These are phyloP conservation scores for Axinella damicornis DNA, from an alignment of 37 sponge, comb jelly and placozoan species.

Conservation along the genomic window DNA sequence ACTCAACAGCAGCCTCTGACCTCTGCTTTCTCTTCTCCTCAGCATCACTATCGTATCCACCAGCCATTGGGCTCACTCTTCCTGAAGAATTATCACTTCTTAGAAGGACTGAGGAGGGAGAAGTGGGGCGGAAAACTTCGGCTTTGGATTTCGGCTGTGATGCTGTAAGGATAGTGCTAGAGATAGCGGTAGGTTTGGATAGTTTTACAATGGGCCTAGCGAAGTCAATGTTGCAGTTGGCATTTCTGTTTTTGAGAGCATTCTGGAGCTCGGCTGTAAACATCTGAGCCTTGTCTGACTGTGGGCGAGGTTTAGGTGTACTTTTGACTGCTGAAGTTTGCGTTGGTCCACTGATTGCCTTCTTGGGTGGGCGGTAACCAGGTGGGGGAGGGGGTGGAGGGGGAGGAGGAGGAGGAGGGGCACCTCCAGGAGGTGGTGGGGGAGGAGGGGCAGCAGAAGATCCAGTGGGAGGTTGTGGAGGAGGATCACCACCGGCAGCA, in stretches of 20 bases:
- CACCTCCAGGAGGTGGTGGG: slow-evolving; percentile 45
- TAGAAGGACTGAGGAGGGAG: no score
- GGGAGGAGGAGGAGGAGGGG: slow-evolving; percentile 41
- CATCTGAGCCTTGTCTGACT: neutral
- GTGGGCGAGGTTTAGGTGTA: slow-evolving; percentile 18
- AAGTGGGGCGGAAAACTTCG: no score
- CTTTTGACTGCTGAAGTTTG: slow-evolving; percentile 4
- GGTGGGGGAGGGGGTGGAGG: slow-evolving; percentile 64
- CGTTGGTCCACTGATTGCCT: slow-evolving; percentile 22
- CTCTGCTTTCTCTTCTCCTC: slow-evolving; percentile 23
- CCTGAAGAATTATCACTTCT: no score
- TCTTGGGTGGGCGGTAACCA: slow-evolving; percentile 42
- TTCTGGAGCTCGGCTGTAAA: slow-evolving; percentile 53
- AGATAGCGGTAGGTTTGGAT: neutral
- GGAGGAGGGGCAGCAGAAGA: slow-evolving; percentile 36
- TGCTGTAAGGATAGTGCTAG: neutral
- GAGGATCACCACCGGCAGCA: neutral
- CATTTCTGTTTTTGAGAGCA: slow-evolving; percentile 37
- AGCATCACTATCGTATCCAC: neutral
- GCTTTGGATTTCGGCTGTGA: neutral
- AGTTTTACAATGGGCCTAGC: no score
- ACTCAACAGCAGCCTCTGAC: slow-evolving; percentile 28
- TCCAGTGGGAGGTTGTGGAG: slow-evolving; percentile 37
- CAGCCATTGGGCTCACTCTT: no score
- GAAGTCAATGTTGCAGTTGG: neutral